phyloP scores from a whole-genome alignment of 2,797 vertebrate genomes.

The Anguilla marmorata region DNA sequence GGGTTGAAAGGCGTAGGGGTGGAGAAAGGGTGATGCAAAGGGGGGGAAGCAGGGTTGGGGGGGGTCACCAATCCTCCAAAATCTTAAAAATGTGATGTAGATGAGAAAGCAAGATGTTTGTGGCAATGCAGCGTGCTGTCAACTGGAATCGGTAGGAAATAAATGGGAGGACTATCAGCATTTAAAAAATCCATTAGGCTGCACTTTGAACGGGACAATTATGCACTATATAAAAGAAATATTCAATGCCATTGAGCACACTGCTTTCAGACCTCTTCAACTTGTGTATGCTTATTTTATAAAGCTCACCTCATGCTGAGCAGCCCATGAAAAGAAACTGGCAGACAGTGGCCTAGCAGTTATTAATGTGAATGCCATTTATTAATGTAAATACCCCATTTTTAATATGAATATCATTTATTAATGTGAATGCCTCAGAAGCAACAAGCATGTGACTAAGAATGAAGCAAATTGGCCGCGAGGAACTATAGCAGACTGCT shows the following conservation, averaged over 20 bases:
- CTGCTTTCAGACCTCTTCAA: background rate
- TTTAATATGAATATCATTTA: background rate
- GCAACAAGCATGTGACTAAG: background rate
- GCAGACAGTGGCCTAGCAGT: background rate
- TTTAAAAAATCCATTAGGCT: constrained; percentile 15
- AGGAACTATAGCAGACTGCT: background rate
- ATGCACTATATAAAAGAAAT: background rate
- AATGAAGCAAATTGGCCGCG: background rate
- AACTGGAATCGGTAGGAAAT: background rate
- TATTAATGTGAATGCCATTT: constrained; percentile 5
- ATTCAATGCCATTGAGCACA: background rate
- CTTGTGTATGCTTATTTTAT: background rate
- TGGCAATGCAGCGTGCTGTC: background rate
- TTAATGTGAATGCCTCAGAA: background rate
- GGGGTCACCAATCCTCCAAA: background rate
- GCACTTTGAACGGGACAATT: background rate
- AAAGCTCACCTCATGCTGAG: constrained; percentile 10
- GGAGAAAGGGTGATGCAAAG: constrained; percentile 1
- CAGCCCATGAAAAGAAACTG: background rate
- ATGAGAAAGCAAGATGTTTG: constrained; percentile 20
- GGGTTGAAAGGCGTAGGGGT: constrained; percentile 33
- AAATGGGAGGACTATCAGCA: background rate
- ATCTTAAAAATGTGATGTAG: constrained; percentile 7
- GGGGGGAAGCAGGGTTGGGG: constrained; percentile 18
- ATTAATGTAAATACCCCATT: background rate